phyloP scores from a whole-genome alignment of 2,113 vertebrate genomes.

The Chloroceryle aenea region DNA sequence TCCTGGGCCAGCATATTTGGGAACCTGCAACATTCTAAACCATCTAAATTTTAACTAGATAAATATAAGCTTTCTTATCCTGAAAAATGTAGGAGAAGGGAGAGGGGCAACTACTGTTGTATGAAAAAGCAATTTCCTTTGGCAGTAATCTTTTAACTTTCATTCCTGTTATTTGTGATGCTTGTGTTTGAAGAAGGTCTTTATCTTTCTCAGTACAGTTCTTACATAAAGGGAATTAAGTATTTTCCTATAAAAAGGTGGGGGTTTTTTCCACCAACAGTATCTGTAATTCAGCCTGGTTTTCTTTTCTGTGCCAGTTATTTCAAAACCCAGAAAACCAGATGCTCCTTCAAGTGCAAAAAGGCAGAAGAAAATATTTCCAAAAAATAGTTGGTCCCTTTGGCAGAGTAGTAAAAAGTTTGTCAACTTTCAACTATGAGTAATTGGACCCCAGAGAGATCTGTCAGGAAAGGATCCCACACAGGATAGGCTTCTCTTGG shows the following conservation, averaged over 20 bases:
- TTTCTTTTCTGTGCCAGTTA: neutral
- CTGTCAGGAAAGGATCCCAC: neutral
- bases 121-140: constrained; percentile 33
- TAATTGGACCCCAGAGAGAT: neutral
- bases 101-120: neutral
- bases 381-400: neutral
- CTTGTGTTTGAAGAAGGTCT: neutral
- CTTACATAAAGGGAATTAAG: constrained; percentile 5
- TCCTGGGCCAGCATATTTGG: neutral
- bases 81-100: neutral
- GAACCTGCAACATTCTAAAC: neutral
- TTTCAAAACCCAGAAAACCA: neutral
- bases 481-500: neutral
- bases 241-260: constrained; percentile 28
- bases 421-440: neutral
- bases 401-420: neutral
- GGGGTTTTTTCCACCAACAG: neutral
- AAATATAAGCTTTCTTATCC: neutral
- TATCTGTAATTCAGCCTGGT: constrained; percentile 2
- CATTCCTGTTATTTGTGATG: neutral
- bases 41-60: neutral
- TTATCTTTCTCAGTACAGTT: neutral
- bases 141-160: neutral
- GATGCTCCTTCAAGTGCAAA: neutral
- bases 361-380: neutral